Evolutionary conservation across 2,888 invertebrate genomes (phyloP), one percentile per base, ranked within the genome.

Genomic region (Watsonalla binaria): DNA sequence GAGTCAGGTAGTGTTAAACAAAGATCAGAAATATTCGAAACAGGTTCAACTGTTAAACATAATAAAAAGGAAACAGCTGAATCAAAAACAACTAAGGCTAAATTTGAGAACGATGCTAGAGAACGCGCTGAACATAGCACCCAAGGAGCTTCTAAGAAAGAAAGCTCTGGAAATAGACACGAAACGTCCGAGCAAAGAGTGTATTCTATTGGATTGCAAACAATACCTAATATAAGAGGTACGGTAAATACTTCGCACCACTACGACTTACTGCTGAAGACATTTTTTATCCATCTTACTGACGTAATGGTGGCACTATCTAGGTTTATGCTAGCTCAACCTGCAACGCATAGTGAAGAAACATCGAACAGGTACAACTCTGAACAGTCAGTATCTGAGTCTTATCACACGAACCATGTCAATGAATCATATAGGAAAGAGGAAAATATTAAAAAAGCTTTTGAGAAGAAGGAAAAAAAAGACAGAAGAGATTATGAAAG

Each of bases 271-370:
- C 63, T 90, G 9, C 62, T 91, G 14, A 84, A 83, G 72, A 88
- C 87, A 1, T 91, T 91, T 66, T 86, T 90, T 52, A 76, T 90
- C 35, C 88, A 91, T 62, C 62, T 91, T 6, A 90, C 91, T 2
- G 89, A 90, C 61, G 84, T 91, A 0, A 90, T 91, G 88, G 84
- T 91, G 6, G 85, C 85, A 13, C 63, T 91, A 51, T 86, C 88
- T 0, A 81, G 84, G 59, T 85, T 83, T 62, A 76, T 89, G 56
- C 61, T 85, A 46, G 68, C 74, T 42, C 80, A 86, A 58, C 83
- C 84, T 35, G 62, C 72, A 0, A 68, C 81, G 35, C 57, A 63
- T 51, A 64, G 46, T 37, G 24, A 15, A 37, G 51, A 51, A 5
- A 47, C 5, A 53, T 24, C 15, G 51, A 47, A 53, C n/a, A 56